Conservation (phyloP, 2,888 invertebrate genomes). For the Eucera pruinosa region DNA sequence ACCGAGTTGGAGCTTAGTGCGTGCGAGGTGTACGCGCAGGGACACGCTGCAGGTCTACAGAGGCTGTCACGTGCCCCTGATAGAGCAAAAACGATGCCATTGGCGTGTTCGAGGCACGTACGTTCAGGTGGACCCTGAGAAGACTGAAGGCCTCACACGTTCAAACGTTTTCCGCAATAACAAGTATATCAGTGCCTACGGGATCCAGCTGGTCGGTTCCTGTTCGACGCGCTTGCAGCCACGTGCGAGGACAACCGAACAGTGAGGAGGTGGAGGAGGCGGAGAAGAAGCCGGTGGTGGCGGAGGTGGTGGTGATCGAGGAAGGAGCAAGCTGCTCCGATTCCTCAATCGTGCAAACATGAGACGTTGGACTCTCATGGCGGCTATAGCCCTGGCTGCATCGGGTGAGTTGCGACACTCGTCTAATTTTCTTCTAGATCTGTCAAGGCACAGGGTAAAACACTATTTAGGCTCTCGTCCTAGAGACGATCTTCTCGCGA, state of each 20-base stretch:
- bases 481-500: constrained; percentile 35
- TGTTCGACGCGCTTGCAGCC: constrained; percentile 65
- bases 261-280: constrained; percentile 65
- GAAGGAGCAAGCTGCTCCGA: constrained; percentile 59
- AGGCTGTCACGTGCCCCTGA: constrained; percentile 74
- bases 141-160: constrained; percentile 19
- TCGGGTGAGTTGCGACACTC: constrained; percentile 78
- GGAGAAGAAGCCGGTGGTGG: constrained; percentile 61
- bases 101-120: constrained; percentile 58
- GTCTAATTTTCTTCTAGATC: constrained; percentile 3
- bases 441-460: not conserved
- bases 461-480: constrained; percentile 52
- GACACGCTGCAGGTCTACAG: constrained; percentile 60
- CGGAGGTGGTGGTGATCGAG: constrained; percentile 63
- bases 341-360: constrained; percentile 76
- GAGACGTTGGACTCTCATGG: constrained; percentile 83
- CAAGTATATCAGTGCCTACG: constrained; percentile 33
- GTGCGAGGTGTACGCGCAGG: constrained; percentile 68
- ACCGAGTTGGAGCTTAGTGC: constrained; percentile 59
- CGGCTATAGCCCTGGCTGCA: constrained; percentile 84
- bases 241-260: constrained; percentile 71
- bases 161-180: constrained; percentile 7
- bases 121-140: constrained; percentile 62
- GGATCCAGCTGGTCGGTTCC: constrained; percentile 39
- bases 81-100: constrained; percentile 64